phyloP scores from a whole-genome alignment of 2,888 invertebrate genomes.

The Elgonia sp. region DNA sequence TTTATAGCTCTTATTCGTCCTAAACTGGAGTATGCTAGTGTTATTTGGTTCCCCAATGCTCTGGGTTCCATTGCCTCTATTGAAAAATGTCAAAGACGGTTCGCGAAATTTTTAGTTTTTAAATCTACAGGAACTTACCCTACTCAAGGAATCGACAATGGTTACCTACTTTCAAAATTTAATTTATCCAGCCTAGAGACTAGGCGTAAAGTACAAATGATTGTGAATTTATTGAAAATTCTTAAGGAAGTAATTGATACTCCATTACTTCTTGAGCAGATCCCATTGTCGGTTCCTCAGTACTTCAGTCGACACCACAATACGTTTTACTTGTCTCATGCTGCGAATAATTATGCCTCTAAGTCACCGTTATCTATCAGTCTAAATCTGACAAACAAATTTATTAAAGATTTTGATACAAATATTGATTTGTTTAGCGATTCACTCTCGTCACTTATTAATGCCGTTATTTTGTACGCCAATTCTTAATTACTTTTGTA shows the following conservation, averaged over 20 bases:
- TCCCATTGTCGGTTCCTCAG: neutral
- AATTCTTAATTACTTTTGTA: too few relatives aligned
- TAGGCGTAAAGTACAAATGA: constrained; percentile 29
- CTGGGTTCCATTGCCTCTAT: neutral
- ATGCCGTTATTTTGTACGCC: too few relatives aligned
- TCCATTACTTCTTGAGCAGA: neutral
- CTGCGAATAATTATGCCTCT: too few relatives aligned
- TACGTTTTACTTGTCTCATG: too few relatives aligned
- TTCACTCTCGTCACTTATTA: too few relatives aligned
- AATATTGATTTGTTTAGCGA: too few relatives aligned
- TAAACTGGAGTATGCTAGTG: neutral
- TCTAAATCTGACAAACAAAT: too few relatives aligned
- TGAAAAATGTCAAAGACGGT: neutral
- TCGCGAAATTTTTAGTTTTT: neutral
- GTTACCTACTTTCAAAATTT: neutral
- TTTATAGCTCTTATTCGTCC: neutral
- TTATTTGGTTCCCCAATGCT: neutral
- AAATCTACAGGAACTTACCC: neutral
- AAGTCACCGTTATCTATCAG: too few relatives aligned
- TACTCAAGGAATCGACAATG: neutral
- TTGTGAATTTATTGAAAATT: neutral
- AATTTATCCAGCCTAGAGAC: neutral
- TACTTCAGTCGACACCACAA: too few relatives aligned
- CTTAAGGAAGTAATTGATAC: neutral
- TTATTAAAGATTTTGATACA: too few relatives aligned